These are phyloP conservation scores for Aulostomus chinensis DNA, from an alignment of 2,797 vertebrate species.

Conservation along the genomic window DNA sequence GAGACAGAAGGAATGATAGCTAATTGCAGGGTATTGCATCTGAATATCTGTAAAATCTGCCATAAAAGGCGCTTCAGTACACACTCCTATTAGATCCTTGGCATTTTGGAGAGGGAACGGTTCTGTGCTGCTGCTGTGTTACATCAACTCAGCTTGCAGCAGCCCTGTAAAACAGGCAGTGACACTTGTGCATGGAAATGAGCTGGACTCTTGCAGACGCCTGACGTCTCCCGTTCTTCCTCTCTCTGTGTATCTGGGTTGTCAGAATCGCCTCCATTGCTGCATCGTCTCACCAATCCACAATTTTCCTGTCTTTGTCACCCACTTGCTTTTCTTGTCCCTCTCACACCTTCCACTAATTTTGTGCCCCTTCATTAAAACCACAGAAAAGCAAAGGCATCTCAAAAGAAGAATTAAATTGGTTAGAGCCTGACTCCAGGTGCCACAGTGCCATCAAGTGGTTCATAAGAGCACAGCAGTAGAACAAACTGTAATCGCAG, in stretches of 20 bases:
- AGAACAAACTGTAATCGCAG: conserved; percentile 1
- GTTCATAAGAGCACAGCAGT: conserved; percentile 13
- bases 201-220: conserved; percentile 35
- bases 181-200: conserved; percentile 40
- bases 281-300: conserved; percentile 15
- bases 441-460: conserved; percentile 81
- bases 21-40: conserved; percentile 60
- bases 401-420: conserved; percentile 5
- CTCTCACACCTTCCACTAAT: conserved; percentile 49
- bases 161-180: conserved; percentile 37
- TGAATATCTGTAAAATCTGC: conserved; percentile 50
- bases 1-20: conserved; percentile 61
- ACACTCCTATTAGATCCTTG: conserved; percentile 50
- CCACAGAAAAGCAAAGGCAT: conserved; percentile 8
- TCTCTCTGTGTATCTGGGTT: conserved; percentile 21
- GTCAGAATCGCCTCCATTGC: conserved; percentile 7
- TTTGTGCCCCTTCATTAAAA: conserved; percentile 56
- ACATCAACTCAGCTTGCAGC: conserved; percentile 43
- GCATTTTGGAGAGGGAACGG: conserved; percentile 56
- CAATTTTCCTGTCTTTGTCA: conserved; percentile 39
- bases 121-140: conserved; percentile 53
- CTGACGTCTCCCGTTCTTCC: conserved; percentile 23
- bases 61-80: conserved; percentile 50
- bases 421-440: conserved; percentile 36
- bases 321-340: conserved; percentile 18